Conservation (phyloP, 2,888 invertebrate genomes). For the Caenorhabditis sp. region DNA sequence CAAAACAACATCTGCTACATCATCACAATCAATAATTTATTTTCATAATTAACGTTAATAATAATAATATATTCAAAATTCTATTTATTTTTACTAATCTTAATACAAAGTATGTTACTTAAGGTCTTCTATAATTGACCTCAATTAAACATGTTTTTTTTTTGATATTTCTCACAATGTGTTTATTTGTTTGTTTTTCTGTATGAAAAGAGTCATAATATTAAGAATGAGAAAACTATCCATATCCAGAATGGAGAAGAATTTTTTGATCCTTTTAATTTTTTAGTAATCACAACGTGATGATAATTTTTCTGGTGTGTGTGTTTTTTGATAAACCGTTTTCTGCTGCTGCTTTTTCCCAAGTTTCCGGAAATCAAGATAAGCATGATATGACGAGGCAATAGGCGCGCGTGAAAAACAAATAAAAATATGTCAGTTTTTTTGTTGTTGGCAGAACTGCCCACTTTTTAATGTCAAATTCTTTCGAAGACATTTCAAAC, state of each 20-base stretch:
- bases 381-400: neutral
- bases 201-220: neutral
- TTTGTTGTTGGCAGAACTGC: neutral
- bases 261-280: neutral
- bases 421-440: neutral
- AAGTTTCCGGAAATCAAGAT: conserved; percentile 1
- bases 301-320: conserved; percentile 20
- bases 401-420: neutral
- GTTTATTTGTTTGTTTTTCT: conserved; percentile 1
- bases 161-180: conserved; percentile 13
- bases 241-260: neutral
- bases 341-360: conserved; percentile 6
- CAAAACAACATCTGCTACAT: neutral
- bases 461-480: neutral
- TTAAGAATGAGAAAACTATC: conserved; percentile 2
- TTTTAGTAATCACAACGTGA: conserved; percentile 46
- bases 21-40: neutral
- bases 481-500: neutral
- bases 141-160: conserved; percentile 7
- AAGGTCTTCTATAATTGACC: neutral
- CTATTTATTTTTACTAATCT: neutral
- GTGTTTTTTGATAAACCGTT: conserved; percentile 7
- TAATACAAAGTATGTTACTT: neutral
- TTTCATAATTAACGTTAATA: neutral
- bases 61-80: neutral